Percentiles rank a stretch among this genome's conserved stretches.
These are phyloP conservation scores for Brachynemurus nebulosus DNA, from an alignment of 2,888 invertebrate genomes.

Conservation along the genomic window DNA sequence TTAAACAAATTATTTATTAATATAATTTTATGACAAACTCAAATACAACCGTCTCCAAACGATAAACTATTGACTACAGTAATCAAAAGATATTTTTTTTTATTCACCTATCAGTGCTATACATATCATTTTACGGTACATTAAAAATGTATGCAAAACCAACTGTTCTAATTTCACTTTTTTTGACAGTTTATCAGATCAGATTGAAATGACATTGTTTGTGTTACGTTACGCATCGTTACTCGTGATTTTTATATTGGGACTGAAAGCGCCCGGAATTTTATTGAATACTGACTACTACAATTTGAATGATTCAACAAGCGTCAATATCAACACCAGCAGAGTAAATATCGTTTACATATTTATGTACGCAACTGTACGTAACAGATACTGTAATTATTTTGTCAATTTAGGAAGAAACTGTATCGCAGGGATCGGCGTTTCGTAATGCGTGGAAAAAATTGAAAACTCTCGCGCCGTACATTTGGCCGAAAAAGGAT, in stretches of 20 bases:
- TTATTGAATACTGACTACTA: slow-evolving; percentile 46
- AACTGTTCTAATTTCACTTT: background rate
- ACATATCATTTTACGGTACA: too few relatives aligned
- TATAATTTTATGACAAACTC: too few relatives aligned
- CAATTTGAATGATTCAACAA: slow-evolving; percentile 35
- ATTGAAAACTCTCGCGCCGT: slow-evolving; percentile 67
- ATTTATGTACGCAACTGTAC: slow-evolving; percentile 26
- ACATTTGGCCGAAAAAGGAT: slow-evolving; percentile 87
- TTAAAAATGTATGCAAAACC: too few relatives aligned
- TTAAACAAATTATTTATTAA: too few relatives aligned
- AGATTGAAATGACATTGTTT: slow-evolving; percentile 77
- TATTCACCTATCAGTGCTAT: too few relatives aligned
- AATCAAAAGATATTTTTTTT: too few relatives aligned
- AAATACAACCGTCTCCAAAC: too few relatives aligned
- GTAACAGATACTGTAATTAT: background rate
- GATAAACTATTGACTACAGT: too few relatives aligned
- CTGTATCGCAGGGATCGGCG: slow-evolving; percentile 47
- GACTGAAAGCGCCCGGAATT: slow-evolving; percentile 77
- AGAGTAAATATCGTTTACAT: too few relatives aligned
- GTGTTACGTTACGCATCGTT: slow-evolving; percentile 66
- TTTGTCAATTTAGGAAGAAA: too few relatives aligned
- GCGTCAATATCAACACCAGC: slow-evolving; percentile 24
- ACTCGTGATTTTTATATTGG: slow-evolving; percentile 67
- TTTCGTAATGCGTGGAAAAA: slow-evolving; percentile 70
- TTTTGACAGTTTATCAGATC: slow-evolving; percentile 53